These are phyloP conservation scores for Microhierax caerulescens DNA, from an alignment of 2,797 vertebrate genomes.

Conservation along the genomic window DNA sequence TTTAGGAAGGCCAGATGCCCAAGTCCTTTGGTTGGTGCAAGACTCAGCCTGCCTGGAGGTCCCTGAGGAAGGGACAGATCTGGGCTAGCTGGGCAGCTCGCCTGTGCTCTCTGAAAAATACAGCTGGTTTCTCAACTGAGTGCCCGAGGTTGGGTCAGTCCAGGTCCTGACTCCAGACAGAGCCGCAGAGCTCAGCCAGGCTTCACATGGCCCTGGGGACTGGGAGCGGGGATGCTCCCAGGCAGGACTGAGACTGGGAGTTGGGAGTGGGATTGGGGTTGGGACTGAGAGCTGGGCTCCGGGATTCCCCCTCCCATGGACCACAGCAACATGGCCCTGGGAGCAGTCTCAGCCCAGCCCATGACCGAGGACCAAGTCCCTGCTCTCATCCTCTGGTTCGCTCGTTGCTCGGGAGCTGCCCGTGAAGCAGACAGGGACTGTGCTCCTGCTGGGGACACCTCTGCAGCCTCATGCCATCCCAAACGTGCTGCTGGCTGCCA, in stretches of 20 bases:
- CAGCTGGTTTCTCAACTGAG: not conserved
- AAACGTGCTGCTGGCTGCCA: not conserved
- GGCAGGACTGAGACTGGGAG: not conserved
- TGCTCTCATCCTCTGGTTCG: not conserved
- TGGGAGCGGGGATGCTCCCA: not conserved
- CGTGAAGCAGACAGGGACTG: fast-evolving
- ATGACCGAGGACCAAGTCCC: not conserved
- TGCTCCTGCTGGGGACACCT: not conserved
- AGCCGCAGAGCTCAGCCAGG: not conserved
- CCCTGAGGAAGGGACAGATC: not conserved
- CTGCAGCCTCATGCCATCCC: not conserved
- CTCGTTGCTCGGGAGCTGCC: fast-evolving
- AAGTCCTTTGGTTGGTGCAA: not conserved
- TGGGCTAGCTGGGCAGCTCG: not conserved
- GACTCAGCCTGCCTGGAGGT: not conserved
- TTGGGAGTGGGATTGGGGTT: not conserved
- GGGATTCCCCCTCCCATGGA: not conserved
- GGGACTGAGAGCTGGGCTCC: not conserved
- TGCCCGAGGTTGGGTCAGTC: not conserved
- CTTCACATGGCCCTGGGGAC: not conserved
- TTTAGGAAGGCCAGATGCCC: not conserved
- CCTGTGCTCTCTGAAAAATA: not conserved
- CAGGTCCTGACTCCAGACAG: not conserved
- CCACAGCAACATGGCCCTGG: fast-evolving
- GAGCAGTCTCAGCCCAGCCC: not conserved